phyloP scores from a whole-genome alignment of 2,797 vertebrate genomes.

The Cottoperca gobio region DNA sequence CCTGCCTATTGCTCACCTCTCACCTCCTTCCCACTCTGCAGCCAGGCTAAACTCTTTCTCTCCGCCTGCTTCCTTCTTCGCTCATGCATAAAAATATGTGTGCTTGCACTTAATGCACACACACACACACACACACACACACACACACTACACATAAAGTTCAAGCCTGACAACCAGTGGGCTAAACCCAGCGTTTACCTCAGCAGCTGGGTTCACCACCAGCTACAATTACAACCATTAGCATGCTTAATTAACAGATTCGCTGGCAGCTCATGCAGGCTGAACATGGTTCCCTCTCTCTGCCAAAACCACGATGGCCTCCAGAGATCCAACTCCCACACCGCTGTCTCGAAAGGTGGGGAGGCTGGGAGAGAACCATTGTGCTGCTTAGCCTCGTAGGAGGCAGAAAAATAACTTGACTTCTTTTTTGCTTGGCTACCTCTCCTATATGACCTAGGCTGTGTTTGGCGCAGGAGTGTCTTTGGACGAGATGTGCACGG shows the following conservation, averaged over 20 bases:
- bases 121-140: slow-evolving; percentile 40
- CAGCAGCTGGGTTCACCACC: slow-evolving; percentile 85
- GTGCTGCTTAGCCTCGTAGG: slow-evolving; percentile 20
- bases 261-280: slow-evolving; percentile 82
- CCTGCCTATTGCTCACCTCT: slow-evolving; percentile 48
- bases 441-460: slow-evolving; percentile 48
- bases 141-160: slow-evolving; percentile 56
- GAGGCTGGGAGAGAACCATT: slow-evolving; percentile 23
- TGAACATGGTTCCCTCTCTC: slow-evolving; percentile 58
- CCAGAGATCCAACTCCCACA: slow-evolving; percentile 74
- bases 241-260: slow-evolving; percentile 88
- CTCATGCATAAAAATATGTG: slow-evolving; percentile 58
- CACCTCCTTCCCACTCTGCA: slow-evolving; percentile 37
- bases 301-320: slow-evolving; percentile 71
- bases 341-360: slow-evolving; percentile 65
- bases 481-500: slow-evolving; percentile 47
- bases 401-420: slow-evolving; percentile 35
- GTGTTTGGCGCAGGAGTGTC: slow-evolving; percentile 46
- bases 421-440: slow-evolving; percentile 3
- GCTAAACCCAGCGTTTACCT: slow-evolving; percentile 85
- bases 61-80: slow-evolving; percentile 26
- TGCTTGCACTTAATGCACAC: slow-evolving; percentile 32
- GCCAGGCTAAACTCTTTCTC: slow-evolving; percentile 5
- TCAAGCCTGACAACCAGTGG: slow-evolving; percentile 76
- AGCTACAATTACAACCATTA: slow-evolving; percentile 83